Evolutionary conservation across 2,888 invertebrate genomes (phyloP), one percentile per base, ranked within the genome.

Genomic region (Theristus sp.): DNA sequence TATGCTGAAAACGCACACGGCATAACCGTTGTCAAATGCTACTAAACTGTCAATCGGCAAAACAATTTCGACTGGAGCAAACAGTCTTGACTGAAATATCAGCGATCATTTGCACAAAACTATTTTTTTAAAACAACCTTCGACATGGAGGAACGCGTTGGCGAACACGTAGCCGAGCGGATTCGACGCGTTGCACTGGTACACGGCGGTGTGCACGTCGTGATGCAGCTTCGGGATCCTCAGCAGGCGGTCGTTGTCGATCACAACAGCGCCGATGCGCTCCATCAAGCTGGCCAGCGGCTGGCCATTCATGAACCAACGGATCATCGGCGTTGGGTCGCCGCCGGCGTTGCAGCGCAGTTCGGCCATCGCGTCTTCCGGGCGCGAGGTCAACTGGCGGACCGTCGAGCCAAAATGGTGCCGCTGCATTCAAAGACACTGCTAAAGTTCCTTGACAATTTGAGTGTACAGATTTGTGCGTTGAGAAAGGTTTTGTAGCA

Each of bases 161-260:
- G 89, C 89, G 79, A 91, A 98, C 38, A 93, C 89, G 77, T 94
- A 98, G 31, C 96, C 96, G 67, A 90, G 82, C n/a, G 87, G 86
- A 76, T 96, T 98, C 71, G 93, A 91, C 10, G 94, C 96, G 80
- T 99, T 99, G 77, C 98, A 98, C 63, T 98, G 96, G 74, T 94
- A 91, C 77, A 96, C 94, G 67, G 89, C 90, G 0, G 90, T 93
- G 75, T 94, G 93, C 26, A 67, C 71, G 58, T 82, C 82, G 76
- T 90, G 90, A 58, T 82, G 80, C 62, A 98, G 78, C 67, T 84
- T 82, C 25, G 82, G 82, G 68, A 93, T 86, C 26, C 69, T 62
- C 22, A 73, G 58, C 57, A 70, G 61, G 24, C 17, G 6, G 38
- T 38, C 38, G 6, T 38, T 17, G 6, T 38, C 38, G 38, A 38